Conservation (phyloP, 2,113 vertebrate species). For the Saccopteryx bilineata region DNA sequence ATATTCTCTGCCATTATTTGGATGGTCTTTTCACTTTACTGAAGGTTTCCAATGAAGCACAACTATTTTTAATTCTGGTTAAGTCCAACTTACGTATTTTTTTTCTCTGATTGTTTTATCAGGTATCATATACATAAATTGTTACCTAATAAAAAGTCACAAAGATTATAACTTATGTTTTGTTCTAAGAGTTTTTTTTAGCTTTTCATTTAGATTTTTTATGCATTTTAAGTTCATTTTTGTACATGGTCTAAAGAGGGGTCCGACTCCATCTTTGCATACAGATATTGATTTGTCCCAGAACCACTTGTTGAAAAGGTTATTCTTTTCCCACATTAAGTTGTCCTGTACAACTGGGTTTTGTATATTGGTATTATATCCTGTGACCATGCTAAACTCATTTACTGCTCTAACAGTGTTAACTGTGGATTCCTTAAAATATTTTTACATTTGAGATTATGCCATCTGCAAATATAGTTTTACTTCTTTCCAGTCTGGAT, state of each 20-base stretch:
- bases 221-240: conserved; percentile 13
- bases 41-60: neutral
- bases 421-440: neutral
- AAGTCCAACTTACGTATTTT: neutral
- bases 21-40: neutral
- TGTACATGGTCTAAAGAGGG: neutral
- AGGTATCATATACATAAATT: neutral
- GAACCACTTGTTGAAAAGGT: neutral
- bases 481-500: neutral
- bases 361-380: neutral
- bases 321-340: neutral
- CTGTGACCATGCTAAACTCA: neutral
- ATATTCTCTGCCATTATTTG: neutral
- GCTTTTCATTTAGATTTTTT: neutral
- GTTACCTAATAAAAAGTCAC: neutral
- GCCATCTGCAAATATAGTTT: neutral
- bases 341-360: neutral
- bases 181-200: neutral
- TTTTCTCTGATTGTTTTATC: neutral
- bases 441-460: neutral
- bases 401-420: neutral
- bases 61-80: neutral
- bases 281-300: neutral
- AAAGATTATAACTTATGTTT: neutral
- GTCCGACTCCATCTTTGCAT: neutral